Percentiles rank a stretch among this genome's conserved stretches.
phyloP scores from a whole-genome alignment of 2,888 invertebrate genomes.

The Parnassius orleans region DNA sequence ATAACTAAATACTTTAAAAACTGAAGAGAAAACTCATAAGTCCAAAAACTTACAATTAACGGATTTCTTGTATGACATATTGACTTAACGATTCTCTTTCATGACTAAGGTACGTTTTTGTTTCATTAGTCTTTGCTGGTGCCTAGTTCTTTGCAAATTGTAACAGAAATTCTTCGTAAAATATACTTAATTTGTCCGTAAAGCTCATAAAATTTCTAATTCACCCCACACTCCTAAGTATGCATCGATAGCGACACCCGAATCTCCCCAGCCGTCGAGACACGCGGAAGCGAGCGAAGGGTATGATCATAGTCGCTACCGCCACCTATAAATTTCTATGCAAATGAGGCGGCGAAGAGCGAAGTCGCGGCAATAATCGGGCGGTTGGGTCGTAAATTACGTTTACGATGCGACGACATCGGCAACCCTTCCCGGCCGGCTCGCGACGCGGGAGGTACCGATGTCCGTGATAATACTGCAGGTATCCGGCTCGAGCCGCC shows the following conservation, averaged over 20 bases:
- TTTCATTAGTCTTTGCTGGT: too few relatives aligned
- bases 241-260: slow-evolving; percentile 14
- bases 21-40: too few relatives aligned
- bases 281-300: slow-evolving; percentile 45
- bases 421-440: slow-evolving; percentile 40
- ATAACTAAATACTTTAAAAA: too few relatives aligned
- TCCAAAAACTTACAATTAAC: too few relatives aligned
- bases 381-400: slow-evolving; percentile 65
- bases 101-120: too few relatives aligned
- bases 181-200: too few relatives aligned
- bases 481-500: slow-evolving; percentile 22
- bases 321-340: slow-evolving; percentile 68
- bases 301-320: slow-evolving; percentile 42
- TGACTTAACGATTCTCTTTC: too few relatives aligned
- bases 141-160: too few relatives aligned
- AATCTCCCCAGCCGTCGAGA: slow-evolving; percentile 24
- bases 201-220: slow-evolving; percentile 6
- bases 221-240: slow-evolving; percentile 11
- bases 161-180: too few relatives aligned
- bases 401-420: slow-evolving; percentile 62
- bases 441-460: slow-evolving; percentile 56
- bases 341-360: slow-evolving; percentile 65
- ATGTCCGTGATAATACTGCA: slow-evolving; percentile 27
- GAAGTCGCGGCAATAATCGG: slow-evolving; percentile 64
- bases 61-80: too few relatives aligned